Evolutionary conservation across 2,888 invertebrate species (phyloP).

Genomic region (Gryllus longicercus): DNA sequence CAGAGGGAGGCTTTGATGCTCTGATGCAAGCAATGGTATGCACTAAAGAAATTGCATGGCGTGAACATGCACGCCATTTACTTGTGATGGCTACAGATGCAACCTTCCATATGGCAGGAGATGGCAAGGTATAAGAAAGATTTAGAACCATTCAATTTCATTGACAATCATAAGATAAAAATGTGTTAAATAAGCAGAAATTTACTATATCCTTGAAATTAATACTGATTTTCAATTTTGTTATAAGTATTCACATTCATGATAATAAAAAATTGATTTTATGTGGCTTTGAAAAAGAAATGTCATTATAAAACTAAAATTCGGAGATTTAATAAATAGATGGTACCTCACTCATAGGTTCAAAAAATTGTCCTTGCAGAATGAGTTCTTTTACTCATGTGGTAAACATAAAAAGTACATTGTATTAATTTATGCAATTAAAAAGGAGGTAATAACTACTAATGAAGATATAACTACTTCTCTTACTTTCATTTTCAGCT

Average conservation of each 20-base stretch:
- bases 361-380: not conserved
- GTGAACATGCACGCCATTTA: conserved; percentile 54
- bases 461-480: not conserved
- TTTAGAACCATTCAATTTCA: not conserved
- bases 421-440: not conserved
- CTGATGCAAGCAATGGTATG: conserved; percentile 58
- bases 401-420: not conserved
- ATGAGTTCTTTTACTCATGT: not conserved
- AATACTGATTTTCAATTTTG: not conserved
- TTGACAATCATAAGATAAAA: not conserved
- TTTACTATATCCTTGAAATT: not conserved
- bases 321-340: not conserved
- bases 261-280: too few relatives aligned
- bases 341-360: not conserved
- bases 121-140: conserved; percentile 54
- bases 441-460: not conserved
- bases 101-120: conserved; percentile 61
- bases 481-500: conserved; percentile 41
- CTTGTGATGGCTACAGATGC: conserved; percentile 61
- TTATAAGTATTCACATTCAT: not conserved
- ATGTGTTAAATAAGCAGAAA: not conserved
- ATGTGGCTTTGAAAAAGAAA: not conserved
- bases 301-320: not conserved
- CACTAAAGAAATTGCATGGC: conserved; percentile 55
- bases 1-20: conserved; percentile 63